A percentile compares a stretch with the other conserved stretches of the same genome.
Evolutionary conservation across 2,888 invertebrate species (phyloP).

Genomic region (Tinea trinotella): DNA sequence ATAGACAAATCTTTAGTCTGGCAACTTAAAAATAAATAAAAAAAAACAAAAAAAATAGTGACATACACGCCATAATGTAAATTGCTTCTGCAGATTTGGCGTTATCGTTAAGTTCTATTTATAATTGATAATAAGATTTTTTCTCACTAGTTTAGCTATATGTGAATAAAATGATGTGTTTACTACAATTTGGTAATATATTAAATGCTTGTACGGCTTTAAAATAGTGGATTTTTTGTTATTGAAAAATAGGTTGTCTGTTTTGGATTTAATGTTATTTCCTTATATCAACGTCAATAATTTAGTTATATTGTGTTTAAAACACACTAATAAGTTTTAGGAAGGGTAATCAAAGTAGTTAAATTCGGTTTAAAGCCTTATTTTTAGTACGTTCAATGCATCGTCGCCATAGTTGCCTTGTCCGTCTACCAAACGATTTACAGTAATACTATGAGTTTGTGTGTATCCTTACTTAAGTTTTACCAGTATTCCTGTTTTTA

Average conservation of each 20-base stretch:
- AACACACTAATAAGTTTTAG: slow-evolving; percentile 21
- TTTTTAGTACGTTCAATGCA: slow-evolving; percentile 37
- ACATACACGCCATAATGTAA: slow-evolving; percentile 74
- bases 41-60: slow-evolving; percentile 60
- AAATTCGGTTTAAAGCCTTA: not conserved
- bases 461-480: not conserved
- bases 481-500: not conserved
- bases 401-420: slow-evolving; percentile 60
- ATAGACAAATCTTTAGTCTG: slow-evolving; percentile 4
- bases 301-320: slow-evolving; percentile 28
- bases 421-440: slow-evolving; percentile 28
- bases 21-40: slow-evolving; percentile 23
- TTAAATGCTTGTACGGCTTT: not conserved
- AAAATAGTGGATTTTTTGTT: slow-evolving; percentile 26
- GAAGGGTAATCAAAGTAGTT: not conserved
- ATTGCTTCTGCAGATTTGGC: slow-evolving; percentile 65
- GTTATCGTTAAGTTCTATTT: slow-evolving; percentile 58
- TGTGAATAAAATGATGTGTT: slow-evolving; percentile 62
- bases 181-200: slow-evolving; percentile 58
- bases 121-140: slow-evolving; percentile 49
- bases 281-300: slow-evolving; percentile 20
- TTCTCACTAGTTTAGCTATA: slow-evolving; percentile 39
- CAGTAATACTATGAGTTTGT: not conserved
- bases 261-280: not conserved
- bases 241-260: slow-evolving; percentile 1